Percentiles rank a stretch among this genome's conserved stretches.
These are phyloP conservation scores for Aplysia californica DNA, from an alignment of 1,140 invertebrate species.

Conservation along the genomic window DNA sequence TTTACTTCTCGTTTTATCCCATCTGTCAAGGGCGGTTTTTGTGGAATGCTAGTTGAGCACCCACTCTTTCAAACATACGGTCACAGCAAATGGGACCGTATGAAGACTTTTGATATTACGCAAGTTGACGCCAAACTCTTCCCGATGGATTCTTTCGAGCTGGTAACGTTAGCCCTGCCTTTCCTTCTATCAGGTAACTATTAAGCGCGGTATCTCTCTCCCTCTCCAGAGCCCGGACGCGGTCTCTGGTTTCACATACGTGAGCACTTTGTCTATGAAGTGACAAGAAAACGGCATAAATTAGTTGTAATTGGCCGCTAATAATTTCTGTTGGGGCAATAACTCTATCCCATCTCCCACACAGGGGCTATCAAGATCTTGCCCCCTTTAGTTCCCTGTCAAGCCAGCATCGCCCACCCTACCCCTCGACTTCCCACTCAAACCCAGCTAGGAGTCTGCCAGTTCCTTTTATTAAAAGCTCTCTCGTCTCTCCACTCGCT, in stretches of 20 bases:
- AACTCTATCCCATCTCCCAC: neutral
- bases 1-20: too few species aligned
- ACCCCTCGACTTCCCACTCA: too few species aligned
- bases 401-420: neutral
- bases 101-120: too few species aligned
- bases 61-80: too few species aligned
- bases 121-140: too few species aligned
- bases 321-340: slow-evolving; percentile 24
- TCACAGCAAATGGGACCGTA: too few species aligned
- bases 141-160: too few species aligned
- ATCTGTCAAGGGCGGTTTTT: too few species aligned
- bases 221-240: neutral
- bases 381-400: neutral
- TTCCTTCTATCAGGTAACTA: neutral
- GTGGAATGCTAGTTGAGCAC: too few species aligned
- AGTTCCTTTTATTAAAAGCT: too few species aligned
- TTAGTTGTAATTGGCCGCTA: slow-evolving; percentile 17
- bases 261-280: slow-evolving; percentile 14
- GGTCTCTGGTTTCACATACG: neutral
- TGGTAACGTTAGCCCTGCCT: neutral
- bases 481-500: too few species aligned
- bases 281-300: slow-evolving; percentile 8
- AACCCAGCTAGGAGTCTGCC: too few species aligned
- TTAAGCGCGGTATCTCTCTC: neutral
- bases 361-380: neutral